Evolutionary conservation across 1,140 invertebrate genomes (phyloP).

Genomic region (Bicyclus anynana): DNA sequence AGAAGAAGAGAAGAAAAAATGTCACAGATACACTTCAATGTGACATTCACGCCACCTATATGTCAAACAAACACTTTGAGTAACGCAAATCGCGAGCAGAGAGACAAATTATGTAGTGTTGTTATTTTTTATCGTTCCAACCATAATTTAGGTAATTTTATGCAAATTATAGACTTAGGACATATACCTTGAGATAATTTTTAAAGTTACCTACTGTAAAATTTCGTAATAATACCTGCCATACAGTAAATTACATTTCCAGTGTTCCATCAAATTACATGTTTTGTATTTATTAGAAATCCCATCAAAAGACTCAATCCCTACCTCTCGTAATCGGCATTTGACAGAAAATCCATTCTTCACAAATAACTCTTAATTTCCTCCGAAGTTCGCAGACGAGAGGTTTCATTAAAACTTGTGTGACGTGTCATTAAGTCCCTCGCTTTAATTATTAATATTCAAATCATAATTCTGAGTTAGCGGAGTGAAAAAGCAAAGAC

Average conservation of each 20-base stretch:
- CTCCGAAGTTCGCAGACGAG: slow-evolving; percentile 56
- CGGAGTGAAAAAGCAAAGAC: slow-evolving; percentile 68
- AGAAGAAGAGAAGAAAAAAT: too few relatives aligned
- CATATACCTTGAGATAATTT: too few relatives aligned
- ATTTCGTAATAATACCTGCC: too few relatives aligned
- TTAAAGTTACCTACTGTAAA: too few relatives aligned
- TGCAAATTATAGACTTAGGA: too few relatives aligned
- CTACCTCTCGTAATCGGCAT: slow-evolving; percentile 10
- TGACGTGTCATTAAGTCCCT: slow-evolving; percentile 73
- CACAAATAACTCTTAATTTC: slow-evolving; percentile 64
- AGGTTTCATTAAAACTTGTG: slow-evolving; percentile 74
- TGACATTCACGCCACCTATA: too few relatives aligned
- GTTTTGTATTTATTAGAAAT: neutral
- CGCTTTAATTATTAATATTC: slow-evolving; percentile 72
- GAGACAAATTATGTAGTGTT: too few relatives aligned
- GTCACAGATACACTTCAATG: too few relatives aligned
- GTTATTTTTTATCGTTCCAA: too few relatives aligned
- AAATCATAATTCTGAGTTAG: slow-evolving; percentile 65
- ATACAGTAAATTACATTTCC: neutral
- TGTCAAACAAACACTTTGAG: too few relatives aligned
- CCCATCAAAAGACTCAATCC: neutral
- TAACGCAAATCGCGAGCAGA: too few relatives aligned
- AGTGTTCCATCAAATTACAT: neutral
- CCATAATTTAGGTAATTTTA: too few relatives aligned
- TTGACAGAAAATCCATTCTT: slow-evolving; percentile 56